Evolutionary conservation across 2,797 vertebrate species (phyloP), one percentile per base, ranked within the genome.

Genomic region (Babyrousa celebensis): DNA sequence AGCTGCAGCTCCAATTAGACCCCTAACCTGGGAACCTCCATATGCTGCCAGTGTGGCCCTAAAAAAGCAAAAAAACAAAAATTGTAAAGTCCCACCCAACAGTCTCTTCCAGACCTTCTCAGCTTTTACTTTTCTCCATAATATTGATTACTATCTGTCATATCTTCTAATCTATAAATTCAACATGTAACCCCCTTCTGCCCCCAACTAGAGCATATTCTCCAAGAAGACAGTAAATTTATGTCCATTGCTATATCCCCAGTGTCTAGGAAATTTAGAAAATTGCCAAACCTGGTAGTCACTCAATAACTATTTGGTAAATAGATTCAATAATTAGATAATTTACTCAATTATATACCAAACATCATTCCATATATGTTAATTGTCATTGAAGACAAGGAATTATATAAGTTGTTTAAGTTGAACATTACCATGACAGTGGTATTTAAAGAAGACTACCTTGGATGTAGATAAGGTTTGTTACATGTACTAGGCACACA

Each of bases 241-340:
- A 80, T 89, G 52, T 58, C 68, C 9, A 80, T 71, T 63, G 11
- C 12, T 60, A 0, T 83, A 75, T 54, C 2, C 9, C 15, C 10
- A 20, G 6, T 36, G 4, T 62, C 43, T 94, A 85, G 21, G 63
- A 89, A 92, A 92, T 32, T 91, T 94, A 87, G 65, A 63, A 92
- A 92, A 92, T 29, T 89, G 23, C 23, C 36, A 92, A 84, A 74
- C 6, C n/a, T 63, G 2, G 20, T 84, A 89, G 27, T 91, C 43
- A 70, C 3, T 90, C 23, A 82, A 77, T 40, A 89, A 83, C 60
- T 89, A 86, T 36, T 75, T 95, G 29, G 82, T 54, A 85, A 25
- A 54, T 56, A 25, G 93, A 32, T 36, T 68, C 16, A 92, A 43
- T 84, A 95, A 68, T 82, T 83, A 58, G 15, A 56, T 89, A 80